Base-by-base conservation (phyloP, 1,140 invertebrate species). In the Drosophila nannoptera region DNA sequence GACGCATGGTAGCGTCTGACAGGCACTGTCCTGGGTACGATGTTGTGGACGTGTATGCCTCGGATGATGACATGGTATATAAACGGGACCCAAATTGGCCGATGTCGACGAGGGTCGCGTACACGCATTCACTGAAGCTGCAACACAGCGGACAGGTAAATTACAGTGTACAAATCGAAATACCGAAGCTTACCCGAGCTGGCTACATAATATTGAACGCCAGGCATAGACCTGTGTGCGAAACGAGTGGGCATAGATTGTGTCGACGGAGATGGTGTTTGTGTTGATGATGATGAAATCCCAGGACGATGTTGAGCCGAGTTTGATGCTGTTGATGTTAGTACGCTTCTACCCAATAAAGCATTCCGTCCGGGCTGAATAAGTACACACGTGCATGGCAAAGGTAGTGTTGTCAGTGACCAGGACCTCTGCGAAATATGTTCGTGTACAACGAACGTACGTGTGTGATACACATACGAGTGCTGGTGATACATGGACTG, bases 381-480 rank as follows among this genome's bases (percentile, higher is more conserved):
- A 5, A 50, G 52, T 16, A 65, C 62, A 0, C 53, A 62, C 8
- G 53, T 7, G 14, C 46, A 61, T 38, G 22, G 62, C 49, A 69
- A 4, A 0, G 54, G 14, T 7, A 70, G 61, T 1, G 70, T 11
- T 3, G 48, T 66, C 58, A 71, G 33, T 0, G 81, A 46, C 75
- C 76, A 83, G 2, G 80, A 73, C 36, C 73, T 74, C 11, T 84
- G 81, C 4, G 73, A 86, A 3, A 77, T 54, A 16, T 76, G 77
- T 67, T 86, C 74, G 49, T 87, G 81, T 22, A 87, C 83, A 14
- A 67, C n/a, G n/a, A n/a, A n/a, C n/a, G n/a, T n/a, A n/a, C 67
- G 77, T 32, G 60, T 68, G 35, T 66, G 77, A 49, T 84, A 73
- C 67, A 80, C 36, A 35, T 87, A 86, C 6, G 77, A 87, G 48